Conservation (phyloP, 2,888 invertebrate genomes). For the Apotomis betuletana region DNA sequence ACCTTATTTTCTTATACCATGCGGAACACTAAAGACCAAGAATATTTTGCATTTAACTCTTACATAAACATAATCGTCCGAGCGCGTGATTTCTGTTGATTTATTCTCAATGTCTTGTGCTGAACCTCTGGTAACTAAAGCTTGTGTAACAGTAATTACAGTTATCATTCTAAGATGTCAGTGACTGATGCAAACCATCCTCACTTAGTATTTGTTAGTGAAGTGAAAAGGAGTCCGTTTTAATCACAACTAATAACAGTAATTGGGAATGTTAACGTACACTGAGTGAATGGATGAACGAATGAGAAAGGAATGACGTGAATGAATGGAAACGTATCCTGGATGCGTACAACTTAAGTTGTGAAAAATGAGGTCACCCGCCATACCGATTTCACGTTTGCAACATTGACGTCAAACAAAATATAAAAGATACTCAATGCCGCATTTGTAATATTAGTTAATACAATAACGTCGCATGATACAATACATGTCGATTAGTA, state of each 20-base stretch:
- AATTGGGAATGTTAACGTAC: conserved; percentile 9
- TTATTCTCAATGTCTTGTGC: background rate
- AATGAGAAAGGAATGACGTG: conserved; percentile 20
- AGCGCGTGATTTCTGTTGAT: background rate
- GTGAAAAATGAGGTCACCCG: background rate
- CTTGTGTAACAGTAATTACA: conserved; percentile 33
- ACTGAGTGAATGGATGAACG: conserved; percentile 21
- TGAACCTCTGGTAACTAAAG: conserved; percentile 7
- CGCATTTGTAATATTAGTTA: no score
- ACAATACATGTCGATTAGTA: no score
- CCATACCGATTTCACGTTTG: background rate
- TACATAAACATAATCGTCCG: background rate
- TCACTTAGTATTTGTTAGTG: conserved; percentile 7
- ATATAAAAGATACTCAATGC: no score
- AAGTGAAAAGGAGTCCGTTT: conserved; percentile 22
- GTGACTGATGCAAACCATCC: conserved; percentile 28
- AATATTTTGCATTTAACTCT: background rate
- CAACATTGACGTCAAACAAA: no score
- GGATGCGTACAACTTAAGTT: background rate
- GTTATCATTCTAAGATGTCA: conserved; percentile 26
- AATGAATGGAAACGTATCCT: background rate
- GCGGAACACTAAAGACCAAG: background rate
- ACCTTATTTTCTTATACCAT: no score
- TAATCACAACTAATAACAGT: conserved; percentile 26
- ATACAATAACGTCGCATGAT: background rate